Percentiles rank a stretch among this genome's conserved stretches.
Conservation (phyloP, 2,113 vertebrate genomes). For the Dasyprocta punctata region DNA sequence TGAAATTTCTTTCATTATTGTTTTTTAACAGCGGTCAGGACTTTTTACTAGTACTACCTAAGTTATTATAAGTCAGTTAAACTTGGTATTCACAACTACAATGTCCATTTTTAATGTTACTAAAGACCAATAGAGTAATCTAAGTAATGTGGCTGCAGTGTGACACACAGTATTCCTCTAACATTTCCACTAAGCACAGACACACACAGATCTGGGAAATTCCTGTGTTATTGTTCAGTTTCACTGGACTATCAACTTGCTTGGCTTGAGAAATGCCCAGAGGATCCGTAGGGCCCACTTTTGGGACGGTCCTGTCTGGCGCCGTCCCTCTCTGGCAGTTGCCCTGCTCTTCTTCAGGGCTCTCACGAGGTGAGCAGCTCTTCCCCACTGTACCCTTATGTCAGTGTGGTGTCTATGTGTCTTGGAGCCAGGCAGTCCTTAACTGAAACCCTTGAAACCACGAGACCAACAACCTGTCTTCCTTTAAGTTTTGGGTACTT, state of each 20-base stretch:
- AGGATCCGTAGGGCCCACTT: background rate
- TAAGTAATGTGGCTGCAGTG: background rate
- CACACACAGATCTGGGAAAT: background rate
- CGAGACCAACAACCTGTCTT: background rate
- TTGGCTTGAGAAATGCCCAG: background rate
- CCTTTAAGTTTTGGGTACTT: background rate
- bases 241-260: background rate
- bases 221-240: background rate
- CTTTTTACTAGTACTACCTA: background rate
- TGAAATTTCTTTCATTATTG: conserved; percentile 20
- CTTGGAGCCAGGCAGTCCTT: background rate
- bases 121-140: conserved; percentile 12
- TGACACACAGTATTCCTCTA: background rate
- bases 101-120: conserved; percentile 39
- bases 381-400: background rate
- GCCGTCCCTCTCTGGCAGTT: background rate
- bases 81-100: conserved; percentile 17
- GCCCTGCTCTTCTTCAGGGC: background rate
- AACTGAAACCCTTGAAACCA: background rate
- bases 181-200: background rate
- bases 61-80: conserved; percentile 35
- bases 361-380: background rate
- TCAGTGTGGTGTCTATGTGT: background rate
- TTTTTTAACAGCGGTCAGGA: background rate
- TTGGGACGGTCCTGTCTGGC: background rate